phyloP scores from a whole-genome alignment of 1,140 invertebrate species.

The Leptinotarsa undecemlineata region DNA sequence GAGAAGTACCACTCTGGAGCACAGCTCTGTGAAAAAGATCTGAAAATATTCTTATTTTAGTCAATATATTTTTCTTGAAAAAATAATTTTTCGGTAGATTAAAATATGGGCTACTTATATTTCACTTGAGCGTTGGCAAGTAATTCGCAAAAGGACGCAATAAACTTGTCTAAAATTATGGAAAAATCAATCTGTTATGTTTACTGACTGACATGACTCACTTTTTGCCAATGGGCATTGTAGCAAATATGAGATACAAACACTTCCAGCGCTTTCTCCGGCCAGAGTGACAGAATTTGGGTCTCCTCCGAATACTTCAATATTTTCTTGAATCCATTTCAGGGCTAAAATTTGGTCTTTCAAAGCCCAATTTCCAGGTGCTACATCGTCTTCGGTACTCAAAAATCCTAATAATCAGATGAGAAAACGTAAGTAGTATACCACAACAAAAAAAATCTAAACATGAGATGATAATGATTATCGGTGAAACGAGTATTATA shows the following conservation, averaged over 20 bases:
- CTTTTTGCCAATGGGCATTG: slow-evolving; percentile 53
- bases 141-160: too few species aligned
- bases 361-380: slow-evolving; percentile 64
- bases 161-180: too few species aligned
- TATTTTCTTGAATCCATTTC: slow-evolving; percentile 64
- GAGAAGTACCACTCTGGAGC: slow-evolving; percentile 30
- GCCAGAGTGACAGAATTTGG: slow-evolving; percentile 57
- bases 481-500: too few species aligned
- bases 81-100: too few species aligned
- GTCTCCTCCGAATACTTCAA: slow-evolving; percentile 59
- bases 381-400: slow-evolving; percentile 59
- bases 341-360: slow-evolving; percentile 65
- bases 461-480: too few species aligned
- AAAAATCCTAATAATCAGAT: slow-evolving; percentile 56
- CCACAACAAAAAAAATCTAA: too few species aligned
- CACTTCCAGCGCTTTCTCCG: slow-evolving; percentile 60
- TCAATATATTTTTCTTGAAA: too few species aligned
- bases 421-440: too few species aligned
- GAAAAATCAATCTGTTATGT: too few species aligned
- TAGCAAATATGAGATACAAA: slow-evolving; percentile 63
- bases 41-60: slow-evolving; percentile 2
- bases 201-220: too few species aligned
- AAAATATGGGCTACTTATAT: too few species aligned
- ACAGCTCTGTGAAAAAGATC: slow-evolving; percentile 29
- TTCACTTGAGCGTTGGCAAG: too few species aligned